Conservation (phyloP, 1,140 invertebrate genomes). For the Trypoxylus dichotomus region DNA sequence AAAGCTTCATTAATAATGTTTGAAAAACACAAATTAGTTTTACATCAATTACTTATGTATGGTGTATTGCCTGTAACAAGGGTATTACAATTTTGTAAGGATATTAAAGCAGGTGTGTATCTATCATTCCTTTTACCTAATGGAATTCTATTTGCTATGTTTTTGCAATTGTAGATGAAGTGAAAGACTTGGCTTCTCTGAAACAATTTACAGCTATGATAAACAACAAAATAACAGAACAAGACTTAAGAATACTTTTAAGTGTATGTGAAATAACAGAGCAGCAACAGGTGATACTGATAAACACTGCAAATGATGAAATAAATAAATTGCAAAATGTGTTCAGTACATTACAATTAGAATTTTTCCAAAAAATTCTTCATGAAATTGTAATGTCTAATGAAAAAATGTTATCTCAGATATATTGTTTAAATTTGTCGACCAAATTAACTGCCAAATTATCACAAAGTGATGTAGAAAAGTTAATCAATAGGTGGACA, state of each 20-base stretch:
- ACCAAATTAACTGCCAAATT: conserved; percentile 39
- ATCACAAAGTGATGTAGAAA: conserved; percentile 39
- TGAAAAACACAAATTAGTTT: conserved; percentile 39
- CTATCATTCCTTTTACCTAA: neutral
- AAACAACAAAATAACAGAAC: conserved; percentile 42
- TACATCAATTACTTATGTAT: conserved; percentile 43
- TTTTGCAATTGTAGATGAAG: neutral
- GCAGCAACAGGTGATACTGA: conserved; percentile 39
- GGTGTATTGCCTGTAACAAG: conserved; percentile 36
- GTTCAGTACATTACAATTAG: conserved; percentile 41
- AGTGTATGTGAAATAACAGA: conserved; percentile 44
- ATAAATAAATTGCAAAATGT: conserved; percentile 39
- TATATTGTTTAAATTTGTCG: conserved; percentile 42
- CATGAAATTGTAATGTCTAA: conserved; percentile 42
- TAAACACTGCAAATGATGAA: conserved; percentile 44
- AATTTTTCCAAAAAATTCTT: conserved; percentile 46
- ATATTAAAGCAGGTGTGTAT: conserved; percentile 35
- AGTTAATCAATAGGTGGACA: conserved; percentile 42
- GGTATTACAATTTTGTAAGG: conserved; percentile 39
- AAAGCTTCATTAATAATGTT: neutral
- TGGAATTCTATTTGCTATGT: conserved; percentile 31
- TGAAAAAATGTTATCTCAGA: conserved; percentile 35
- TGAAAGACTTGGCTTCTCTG: conserved; percentile 34
- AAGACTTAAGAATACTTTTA: conserved; percentile 42
- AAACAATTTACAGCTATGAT: conserved; percentile 39